These are phyloP conservation scores for Phataginus tetradactyla DNA, from an alignment of 2,797 vertebrate genomes.

Conservation along the genomic window DNA sequence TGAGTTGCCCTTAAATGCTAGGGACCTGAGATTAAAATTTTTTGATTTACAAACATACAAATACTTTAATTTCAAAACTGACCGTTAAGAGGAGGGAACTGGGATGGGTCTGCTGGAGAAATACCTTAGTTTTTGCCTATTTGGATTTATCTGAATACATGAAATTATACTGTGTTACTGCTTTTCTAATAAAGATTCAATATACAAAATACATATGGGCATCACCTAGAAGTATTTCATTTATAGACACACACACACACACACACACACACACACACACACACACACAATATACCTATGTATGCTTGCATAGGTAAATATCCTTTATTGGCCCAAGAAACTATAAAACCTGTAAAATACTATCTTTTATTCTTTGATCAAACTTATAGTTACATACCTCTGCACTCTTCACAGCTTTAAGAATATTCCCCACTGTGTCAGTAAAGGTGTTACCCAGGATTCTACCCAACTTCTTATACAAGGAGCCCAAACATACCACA, in stretches of 20 bases:
- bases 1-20: conserved; percentile 17
- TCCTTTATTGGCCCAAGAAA: background rate
- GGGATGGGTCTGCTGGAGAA: background rate
- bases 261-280: too few species aligned
- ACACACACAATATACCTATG: background rate
- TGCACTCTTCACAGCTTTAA: conserved; percentile 96
- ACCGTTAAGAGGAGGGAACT: background rate
- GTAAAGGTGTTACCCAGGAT: conserved; percentile 91
- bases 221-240: background rate
- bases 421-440: conserved; percentile 92
- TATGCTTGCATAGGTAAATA: background rate
- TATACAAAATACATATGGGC: background rate
- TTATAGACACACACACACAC: background rate
- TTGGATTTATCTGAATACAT: background rate
- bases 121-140: background rate
- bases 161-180: conserved; percentile 8
- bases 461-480: conserved; percentile 95
- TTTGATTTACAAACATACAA: conserved; percentile 22
- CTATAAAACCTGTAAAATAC: background rate
- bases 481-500: conserved; percentile 93
- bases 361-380: conserved; percentile 54
- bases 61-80: conserved; percentile 1
- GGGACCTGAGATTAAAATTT: background rate
- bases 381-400: conserved; percentile 90
- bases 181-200: conserved; percentile 17